Conservation (phyloP, 2,888 invertebrate genomes). For the Abrostola triplasia region DNA sequence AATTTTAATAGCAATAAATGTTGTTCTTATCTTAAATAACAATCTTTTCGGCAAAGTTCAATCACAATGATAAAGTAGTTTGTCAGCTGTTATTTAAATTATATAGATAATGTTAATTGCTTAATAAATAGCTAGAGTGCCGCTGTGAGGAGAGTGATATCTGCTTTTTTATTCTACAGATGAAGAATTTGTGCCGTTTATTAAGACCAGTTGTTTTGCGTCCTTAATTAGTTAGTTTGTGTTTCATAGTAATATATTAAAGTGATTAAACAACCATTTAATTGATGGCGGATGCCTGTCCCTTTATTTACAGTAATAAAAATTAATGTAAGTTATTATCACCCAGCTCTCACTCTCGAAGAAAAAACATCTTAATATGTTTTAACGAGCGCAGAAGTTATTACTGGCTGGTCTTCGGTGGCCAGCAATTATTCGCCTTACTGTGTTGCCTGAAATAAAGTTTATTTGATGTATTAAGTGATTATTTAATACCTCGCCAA, state of each 20-base stretch:
- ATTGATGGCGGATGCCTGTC: background rate
- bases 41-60: conserved; percentile 72
- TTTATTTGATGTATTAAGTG: no score
- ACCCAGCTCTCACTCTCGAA: no score
- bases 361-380: no score
- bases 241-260: background rate
- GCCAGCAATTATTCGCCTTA: no score
- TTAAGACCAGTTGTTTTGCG: conserved; percentile 6
- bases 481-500: no score
- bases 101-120: conserved; percentile 53
- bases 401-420: no score
- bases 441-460: no score
- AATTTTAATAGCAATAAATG: conserved; percentile 72
- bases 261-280: background rate
- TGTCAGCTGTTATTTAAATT: conserved; percentile 51
- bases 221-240: conserved; percentile 11
- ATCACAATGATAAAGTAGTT: conserved; percentile 57
- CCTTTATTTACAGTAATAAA: background rate
- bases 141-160: conserved; percentile 26
- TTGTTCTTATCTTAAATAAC: conserved; percentile 66
- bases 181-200: conserved; percentile 7
- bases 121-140: conserved; percentile 38
- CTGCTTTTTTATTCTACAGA: conserved; percentile 15
- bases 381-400: no score
- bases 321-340: no score